These are phyloP conservation scores for Caenorhabditis drosophilae DNA, from an alignment of 2,888 invertebrate species.

Conservation along the genomic window DNA sequence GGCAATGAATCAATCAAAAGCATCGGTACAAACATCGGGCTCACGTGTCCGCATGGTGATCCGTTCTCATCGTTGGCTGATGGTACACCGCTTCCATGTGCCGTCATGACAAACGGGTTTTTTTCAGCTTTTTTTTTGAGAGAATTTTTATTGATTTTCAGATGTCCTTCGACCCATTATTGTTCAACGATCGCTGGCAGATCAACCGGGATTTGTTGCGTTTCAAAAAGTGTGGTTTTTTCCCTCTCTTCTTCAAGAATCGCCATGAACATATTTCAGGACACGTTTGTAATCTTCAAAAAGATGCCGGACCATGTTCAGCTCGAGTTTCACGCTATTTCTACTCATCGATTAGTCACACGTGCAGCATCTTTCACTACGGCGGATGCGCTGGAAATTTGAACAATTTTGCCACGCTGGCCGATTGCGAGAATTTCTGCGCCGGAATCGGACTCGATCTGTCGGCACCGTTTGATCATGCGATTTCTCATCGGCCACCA, in stretches of 20 bases:
- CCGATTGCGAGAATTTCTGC: constrained; percentile 56
- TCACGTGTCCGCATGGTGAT: constrained; percentile 55
- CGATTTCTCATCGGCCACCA: constrained; percentile 17
- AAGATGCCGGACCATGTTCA: constrained; percentile 52
- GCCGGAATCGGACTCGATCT: constrained; percentile 50
- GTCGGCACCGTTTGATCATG: constrained; percentile 42
- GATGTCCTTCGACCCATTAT: constrained; percentile 60
- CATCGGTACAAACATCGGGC: constrained; percentile 25
- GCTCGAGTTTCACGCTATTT: constrained; percentile 48
- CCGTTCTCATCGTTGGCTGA: constrained; percentile 48
- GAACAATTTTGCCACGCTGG: constrained; percentile 59
- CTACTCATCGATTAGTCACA: constrained; percentile 44
- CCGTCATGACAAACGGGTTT: constrained; percentile 34
- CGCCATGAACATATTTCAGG: constrained; percentile 29
- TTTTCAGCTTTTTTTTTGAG: not conserved
- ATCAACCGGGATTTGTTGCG: constrained; percentile 55
- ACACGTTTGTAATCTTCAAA: constrained; percentile 54
- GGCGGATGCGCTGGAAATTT: constrained; percentile 64
- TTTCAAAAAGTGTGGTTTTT: constrained; percentile 47
- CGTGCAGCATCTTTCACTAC: constrained; percentile 55
- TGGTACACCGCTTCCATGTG: constrained; percentile 49
- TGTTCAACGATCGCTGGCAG: constrained; percentile 52
- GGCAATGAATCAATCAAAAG: constrained; percentile 31
- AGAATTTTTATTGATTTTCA: constrained; percentile 5
- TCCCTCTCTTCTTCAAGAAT: not conserved